These are phyloP conservation scores for Pseudorasbora parva DNA, from an alignment of 2,113 vertebrate species.

Conservation along the genomic window DNA sequence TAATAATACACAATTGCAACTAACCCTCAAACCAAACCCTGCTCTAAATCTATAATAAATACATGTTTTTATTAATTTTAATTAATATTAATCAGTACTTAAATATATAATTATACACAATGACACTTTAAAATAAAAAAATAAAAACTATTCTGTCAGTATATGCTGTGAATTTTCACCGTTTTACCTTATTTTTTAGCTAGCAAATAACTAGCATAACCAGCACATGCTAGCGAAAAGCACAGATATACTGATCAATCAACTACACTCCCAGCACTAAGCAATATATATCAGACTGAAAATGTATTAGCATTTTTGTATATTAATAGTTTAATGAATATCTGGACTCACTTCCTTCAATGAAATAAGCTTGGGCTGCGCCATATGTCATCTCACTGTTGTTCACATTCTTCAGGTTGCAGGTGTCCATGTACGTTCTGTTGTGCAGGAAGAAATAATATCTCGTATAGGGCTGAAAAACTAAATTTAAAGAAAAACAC, in stretches of 20 bases:
- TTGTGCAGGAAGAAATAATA: conserved; percentile 72
- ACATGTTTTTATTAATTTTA: no score
- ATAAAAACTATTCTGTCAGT: no score
- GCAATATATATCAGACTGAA: neutral
- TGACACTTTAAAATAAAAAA: no score
- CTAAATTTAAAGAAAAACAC: conserved; percentile 52
- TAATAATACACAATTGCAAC: no score
- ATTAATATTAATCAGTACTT: no score
- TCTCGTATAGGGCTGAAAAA: conserved; percentile 70
- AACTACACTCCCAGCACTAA: neutral
- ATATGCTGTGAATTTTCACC: neutral
- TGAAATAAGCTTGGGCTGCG: conserved; percentile 68
- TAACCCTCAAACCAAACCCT: no score
- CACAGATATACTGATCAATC: no score
- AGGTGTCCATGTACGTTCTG: conserved; percentile 64
- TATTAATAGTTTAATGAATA: neutral
- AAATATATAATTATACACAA: no score
- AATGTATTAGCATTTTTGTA: neutral
- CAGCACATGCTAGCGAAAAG: no score
- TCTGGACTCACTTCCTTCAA: conserved; percentile 78
- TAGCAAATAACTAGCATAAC: neutral
- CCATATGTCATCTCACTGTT: conserved; percentile 74
- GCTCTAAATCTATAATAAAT: no score
- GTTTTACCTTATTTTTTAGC: neutral
- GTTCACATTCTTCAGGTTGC: conserved; percentile 71